These are phyloP conservation scores for Danio aesculapii DNA, from an alignment of 2,797 vertebrate species.

Conservation along the genomic window DNA sequence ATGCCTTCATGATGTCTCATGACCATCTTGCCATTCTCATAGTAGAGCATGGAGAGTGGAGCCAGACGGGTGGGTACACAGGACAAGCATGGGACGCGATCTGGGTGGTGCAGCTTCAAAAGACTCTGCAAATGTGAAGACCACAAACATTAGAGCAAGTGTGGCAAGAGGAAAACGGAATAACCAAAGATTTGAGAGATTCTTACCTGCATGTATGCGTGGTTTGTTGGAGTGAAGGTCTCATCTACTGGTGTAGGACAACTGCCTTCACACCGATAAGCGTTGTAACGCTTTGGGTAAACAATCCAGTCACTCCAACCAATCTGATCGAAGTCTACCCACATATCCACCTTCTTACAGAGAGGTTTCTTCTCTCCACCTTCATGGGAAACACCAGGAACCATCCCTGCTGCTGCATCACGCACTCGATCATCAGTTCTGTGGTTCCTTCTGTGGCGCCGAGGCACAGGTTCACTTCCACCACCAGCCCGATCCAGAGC, in stretches of 20 bases:
- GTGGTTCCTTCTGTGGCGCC: conserved; percentile 78
- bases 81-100: conserved; percentile 80
- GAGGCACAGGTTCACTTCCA: conserved; percentile 25
- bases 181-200: background rate
- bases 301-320: conserved; percentile 90
- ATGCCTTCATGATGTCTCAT: conserved; percentile 87
- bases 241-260: conserved; percentile 88
- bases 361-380: conserved; percentile 65
- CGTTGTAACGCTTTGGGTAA: conserved; percentile 86
- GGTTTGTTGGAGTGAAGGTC: conserved; percentile 87
- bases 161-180: background rate
- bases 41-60: conserved; percentile 89
- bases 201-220: conserved; percentile 91
- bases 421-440: conserved; percentile 68
- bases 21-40: conserved; percentile 80
- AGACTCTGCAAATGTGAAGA: conserved; percentile 79
- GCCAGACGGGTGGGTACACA: conserved; percentile 85
- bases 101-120: conserved; percentile 83
- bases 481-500: conserved; percentile 64
- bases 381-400: background rate
- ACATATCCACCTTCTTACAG: conserved; percentile 86
- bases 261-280: conserved; percentile 85
- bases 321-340: conserved; percentile 87
- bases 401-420: background rate
- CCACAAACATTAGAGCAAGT: conserved; percentile 46